A percentile compares a stretch with the other conserved stretches of the same genome.
Conservation (phyloP, 2,888 invertebrate genomes). For the Aquatica leii region DNA sequence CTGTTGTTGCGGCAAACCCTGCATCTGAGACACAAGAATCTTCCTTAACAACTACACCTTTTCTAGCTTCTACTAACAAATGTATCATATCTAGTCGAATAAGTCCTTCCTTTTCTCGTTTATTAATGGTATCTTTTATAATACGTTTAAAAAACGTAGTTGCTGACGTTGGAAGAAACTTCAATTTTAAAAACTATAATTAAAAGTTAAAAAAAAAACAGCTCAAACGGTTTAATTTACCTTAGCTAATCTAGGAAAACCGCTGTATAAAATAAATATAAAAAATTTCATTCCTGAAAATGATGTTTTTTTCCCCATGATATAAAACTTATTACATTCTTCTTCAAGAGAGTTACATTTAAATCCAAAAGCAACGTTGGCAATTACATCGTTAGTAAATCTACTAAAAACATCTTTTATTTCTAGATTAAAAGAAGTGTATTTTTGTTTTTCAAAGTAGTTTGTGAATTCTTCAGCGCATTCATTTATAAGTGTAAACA, state of each 20-base stretch:
- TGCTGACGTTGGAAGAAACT: background rate
- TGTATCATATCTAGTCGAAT: slow-evolving; percentile 57
- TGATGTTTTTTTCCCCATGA: slow-evolving; percentile 62
- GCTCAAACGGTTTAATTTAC: background rate
- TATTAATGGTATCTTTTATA: slow-evolving; percentile 2
- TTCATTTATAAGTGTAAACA: slow-evolving; percentile 49
- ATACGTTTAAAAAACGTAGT: background rate
- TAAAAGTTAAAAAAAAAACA: background rate
- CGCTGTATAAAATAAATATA: background rate
- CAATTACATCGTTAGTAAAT: slow-evolving; percentile 66
- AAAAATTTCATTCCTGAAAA: slow-evolving; percentile 28
- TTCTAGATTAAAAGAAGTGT: slow-evolving; percentile 51
- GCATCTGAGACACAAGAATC: background rate
- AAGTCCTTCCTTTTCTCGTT: slow-evolving; percentile 7
- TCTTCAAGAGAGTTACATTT: slow-evolving; percentile 65
- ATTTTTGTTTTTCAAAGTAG: slow-evolving; percentile 43
- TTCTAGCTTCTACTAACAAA: slow-evolving; percentile 52
- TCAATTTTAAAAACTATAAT: background rate
- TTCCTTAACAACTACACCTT: slow-evolving; percentile 36
- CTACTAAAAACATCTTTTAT: slow-evolving; percentile 61
- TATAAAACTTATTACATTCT: slow-evolving; percentile 64
- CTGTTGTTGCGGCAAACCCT: background rate
- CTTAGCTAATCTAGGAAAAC: background rate
- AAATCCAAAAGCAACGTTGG: slow-evolving; percentile 63
- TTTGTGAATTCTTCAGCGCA: slow-evolving; percentile 43